Base-by-base conservation (phyloP, 2,797 vertebrate species). In the Hoplostethus mediterraneus region DNA sequence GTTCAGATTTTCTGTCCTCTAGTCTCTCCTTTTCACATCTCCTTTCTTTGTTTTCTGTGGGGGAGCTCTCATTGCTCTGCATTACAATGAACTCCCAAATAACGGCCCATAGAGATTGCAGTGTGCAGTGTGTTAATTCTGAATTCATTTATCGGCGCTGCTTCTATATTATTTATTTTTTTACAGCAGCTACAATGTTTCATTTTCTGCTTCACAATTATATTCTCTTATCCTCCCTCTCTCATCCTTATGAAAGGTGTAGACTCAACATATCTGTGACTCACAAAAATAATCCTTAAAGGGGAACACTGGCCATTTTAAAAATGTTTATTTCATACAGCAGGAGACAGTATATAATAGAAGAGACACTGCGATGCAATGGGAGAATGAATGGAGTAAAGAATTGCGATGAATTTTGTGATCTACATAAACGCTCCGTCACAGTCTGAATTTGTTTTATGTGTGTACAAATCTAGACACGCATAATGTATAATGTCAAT, bases 161-260 rank as follows among this genome's bases (percentile, higher is more conserved):
- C 67, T 79, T 45, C 70, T 49, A 55, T 53, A 44, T 56, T 64
- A 53, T 65, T 65, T 71, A 48, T 67, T 80, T 75, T 78, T 65
- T 74, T 74, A 63, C 87, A 78, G 83, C 71, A 77, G 67, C 73
- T 63, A 48, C 74, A 84, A 61, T 84, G 88, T 89, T 77, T 87
- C 82, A 84, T 88, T 86, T 89, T 86, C 73, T 86, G 47, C 80
- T 48, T 76, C 75, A 74, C 84, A 83, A 87, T 89, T 85, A 88
- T 81, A 86, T 82, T 82, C 77, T 85, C 68, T 87, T 69, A 87
- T 87, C 88, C 86, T 80, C 90, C 89, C 90, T 90, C 88, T 48
- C 64, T 82, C 79, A 60, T 75, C 62, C 63, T 59, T 73, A 48
- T 64, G 66, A 77, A 86, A 69, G 83, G 88, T 61, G 79, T 83